A percentile compares a stretch with the other conserved stretches of the same genome.
These are phyloP conservation scores for Dicranocentrus wangi DNA, from an alignment of 2,888 invertebrate genomes.

Conservation along the genomic window DNA sequence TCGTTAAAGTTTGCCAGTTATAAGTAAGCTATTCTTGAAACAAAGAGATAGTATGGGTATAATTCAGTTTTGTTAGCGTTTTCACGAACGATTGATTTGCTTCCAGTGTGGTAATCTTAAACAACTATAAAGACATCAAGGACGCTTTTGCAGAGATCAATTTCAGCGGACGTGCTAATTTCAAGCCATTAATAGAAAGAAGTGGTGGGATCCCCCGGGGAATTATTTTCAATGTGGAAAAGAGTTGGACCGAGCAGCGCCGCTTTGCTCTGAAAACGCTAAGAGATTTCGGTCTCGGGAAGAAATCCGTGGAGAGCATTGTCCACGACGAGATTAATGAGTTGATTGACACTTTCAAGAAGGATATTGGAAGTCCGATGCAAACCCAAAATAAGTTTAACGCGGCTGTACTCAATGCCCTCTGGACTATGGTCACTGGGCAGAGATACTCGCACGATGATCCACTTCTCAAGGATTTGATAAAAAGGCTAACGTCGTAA, in stretches of 20 bases:
- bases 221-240: slow-evolving; percentile 57
- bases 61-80: no score
- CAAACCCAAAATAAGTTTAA: slow-evolving; percentile 62
- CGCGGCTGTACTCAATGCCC: slow-evolving; percentile 65
- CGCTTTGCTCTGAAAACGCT: slow-evolving; percentile 62
- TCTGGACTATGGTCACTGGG: slow-evolving; percentile 66
- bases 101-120: slow-evolving; percentile 64
- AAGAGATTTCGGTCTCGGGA: slow-evolving; percentile 68
- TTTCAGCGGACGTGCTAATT: slow-evolving; percentile 59
- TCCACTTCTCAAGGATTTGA: slow-evolving; percentile 60
- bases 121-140: slow-evolving; percentile 66
- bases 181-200: slow-evolving; percentile 44
- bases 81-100: no score
- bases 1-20: slow-evolving; percentile 35
- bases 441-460: slow-evolving; percentile 68
- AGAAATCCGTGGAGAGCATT: slow-evolving; percentile 52
- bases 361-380: slow-evolving; percentile 57
- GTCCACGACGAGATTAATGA: slow-evolving; percentile 54
- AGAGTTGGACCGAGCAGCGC: slow-evolving; percentile 59
- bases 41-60: background rate
- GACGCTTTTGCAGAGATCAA: slow-evolving; percentile 60
- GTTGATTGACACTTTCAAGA: slow-evolving; percentile 59
- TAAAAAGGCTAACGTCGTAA: slow-evolving; percentile 66
- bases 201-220: slow-evolving; percentile 65
- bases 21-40: slow-evolving; percentile 10